Evolutionary conservation across 2,113 vertebrate species (phyloP).

Genomic region (Xiphophorus couchianus): DNA sequence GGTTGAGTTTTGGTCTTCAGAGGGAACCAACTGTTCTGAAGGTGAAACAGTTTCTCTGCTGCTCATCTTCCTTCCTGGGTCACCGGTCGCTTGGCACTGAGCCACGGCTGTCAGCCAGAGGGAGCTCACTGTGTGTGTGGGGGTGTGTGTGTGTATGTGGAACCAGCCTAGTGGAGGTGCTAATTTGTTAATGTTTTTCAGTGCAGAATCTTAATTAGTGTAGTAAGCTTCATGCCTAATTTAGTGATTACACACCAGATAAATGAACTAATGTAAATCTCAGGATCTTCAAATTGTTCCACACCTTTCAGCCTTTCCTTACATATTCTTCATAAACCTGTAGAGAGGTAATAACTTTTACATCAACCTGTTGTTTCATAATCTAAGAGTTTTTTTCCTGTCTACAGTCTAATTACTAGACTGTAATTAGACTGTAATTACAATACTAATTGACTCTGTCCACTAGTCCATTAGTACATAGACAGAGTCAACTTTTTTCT

Average conservation of each 20-base stretch:
- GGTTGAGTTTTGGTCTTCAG: background rate
- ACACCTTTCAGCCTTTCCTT: conserved; percentile 42
- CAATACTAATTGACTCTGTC: too few species aligned
- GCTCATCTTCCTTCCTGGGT: conserved; percentile 28
- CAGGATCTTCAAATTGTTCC: conserved; percentile 49
- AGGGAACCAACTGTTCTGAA: background rate
- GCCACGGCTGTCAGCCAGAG: conserved; percentile 1
- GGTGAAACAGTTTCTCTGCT: conserved; percentile 27
- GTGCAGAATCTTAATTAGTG: conserved; percentile 79
- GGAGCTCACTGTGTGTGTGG: conserved; percentile 12
- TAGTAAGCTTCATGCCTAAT: conserved; percentile 78
- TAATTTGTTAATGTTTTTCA: conserved; percentile 79
- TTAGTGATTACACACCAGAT: conserved; percentile 75
- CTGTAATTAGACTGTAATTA: too few species aligned
- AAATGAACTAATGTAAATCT: conserved; percentile 74
- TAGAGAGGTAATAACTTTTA: conserved; percentile 65
- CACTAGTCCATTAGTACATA: too few species aligned
- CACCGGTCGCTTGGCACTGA: conserved; percentile 12
- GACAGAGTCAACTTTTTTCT: too few species aligned
- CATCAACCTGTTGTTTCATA: conserved; percentile 61
- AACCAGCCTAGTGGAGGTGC: conserved; percentile 61
- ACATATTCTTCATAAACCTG: conserved; percentile 14
- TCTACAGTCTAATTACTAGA: too few species aligned
- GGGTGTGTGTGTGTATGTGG: conserved; percentile 18
- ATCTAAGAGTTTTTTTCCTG: conserved; percentile 1